These are phyloP conservation scores for Ophthalmolycus amberensis DNA, from an alignment of 2,113 vertebrate genomes.

Conservation along the genomic window DNA sequence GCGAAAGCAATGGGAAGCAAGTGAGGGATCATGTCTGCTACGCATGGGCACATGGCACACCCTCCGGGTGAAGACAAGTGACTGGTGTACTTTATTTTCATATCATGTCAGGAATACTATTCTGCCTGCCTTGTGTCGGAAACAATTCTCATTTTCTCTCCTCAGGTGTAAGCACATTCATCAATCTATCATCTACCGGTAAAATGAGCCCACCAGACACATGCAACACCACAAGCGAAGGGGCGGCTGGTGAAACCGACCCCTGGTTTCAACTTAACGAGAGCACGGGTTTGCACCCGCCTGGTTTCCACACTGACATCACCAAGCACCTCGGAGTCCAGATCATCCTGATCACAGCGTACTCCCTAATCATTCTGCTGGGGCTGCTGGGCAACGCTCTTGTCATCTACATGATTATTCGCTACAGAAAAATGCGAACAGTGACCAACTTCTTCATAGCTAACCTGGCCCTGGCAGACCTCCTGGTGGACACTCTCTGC, in stretches of 20 bases:
- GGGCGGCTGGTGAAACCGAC: constrained; percentile 50
- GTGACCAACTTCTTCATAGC: constrained; percentile 96
- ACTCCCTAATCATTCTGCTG: constrained; percentile 91
- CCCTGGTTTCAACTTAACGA: constrained; percentile 70
- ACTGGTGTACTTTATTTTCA: background rate
- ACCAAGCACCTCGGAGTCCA: constrained; percentile 91
- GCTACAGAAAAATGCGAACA: constrained; percentile 92
- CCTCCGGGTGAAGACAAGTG: background rate
- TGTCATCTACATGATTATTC: constrained; percentile 91
- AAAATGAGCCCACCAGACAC: constrained; percentile 84
- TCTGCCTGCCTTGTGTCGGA: background rate
- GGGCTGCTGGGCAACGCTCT: constrained; percentile 90
- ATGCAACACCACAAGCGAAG: constrained; percentile 84
- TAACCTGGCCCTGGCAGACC: constrained; percentile 92
- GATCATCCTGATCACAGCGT: constrained; percentile 87
- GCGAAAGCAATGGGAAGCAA: background rate
- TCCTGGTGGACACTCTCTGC: constrained; percentile 91
- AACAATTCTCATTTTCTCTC: constrained; percentile 22
- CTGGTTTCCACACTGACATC: constrained; percentile 86
- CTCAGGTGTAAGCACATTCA: constrained; percentile 49
- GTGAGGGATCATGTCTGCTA: background rate
- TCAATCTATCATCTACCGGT: constrained; percentile 7
- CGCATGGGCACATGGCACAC: background rate
- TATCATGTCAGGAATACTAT: background rate
- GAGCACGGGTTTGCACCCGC: constrained; percentile 74